A percentile compares a stretch with the other conserved stretches of the same genome.
Conservation (phyloP, 2,113 vertebrate genomes). For the Poicephalus gulielmi region DNA sequence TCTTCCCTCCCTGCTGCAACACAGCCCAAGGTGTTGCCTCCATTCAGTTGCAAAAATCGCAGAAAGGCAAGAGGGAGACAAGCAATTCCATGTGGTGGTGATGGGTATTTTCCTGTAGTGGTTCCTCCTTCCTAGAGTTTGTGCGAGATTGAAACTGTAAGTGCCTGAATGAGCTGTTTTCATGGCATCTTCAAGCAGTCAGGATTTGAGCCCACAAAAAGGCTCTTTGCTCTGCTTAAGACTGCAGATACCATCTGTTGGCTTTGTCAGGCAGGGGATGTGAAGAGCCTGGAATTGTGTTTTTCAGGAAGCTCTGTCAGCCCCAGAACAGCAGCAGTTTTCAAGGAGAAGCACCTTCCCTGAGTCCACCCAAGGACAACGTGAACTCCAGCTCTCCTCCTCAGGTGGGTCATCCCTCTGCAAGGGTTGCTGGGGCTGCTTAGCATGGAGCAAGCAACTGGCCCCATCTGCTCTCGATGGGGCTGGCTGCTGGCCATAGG, state of each 20-base stretch:
- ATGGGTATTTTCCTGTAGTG: accelerated
- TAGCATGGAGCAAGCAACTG: neutral
- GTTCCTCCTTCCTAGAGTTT: neutral
- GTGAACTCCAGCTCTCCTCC: slow-evolving; percentile 81
- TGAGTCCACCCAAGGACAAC: slow-evolving; percentile 85
- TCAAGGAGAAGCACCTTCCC: slow-evolving; percentile 75
- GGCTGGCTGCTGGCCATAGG: neutral
- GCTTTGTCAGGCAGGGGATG: accelerated
- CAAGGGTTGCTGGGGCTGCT: neutral
- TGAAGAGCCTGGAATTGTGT: neutral
- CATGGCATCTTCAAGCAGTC: accelerated
- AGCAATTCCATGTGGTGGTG: accelerated
- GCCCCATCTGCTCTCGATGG: accelerated
- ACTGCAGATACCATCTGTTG: neutral
- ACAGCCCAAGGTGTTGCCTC: neutral
- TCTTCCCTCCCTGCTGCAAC: neutral
- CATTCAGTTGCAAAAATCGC: accelerated
- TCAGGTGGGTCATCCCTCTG: slow-evolving; percentile 75
- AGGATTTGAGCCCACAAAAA: accelerated
- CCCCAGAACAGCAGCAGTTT: slow-evolving; percentile 73
- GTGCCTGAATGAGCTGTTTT: neutral
- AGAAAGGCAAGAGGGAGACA: accelerated
- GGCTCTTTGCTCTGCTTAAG: neutral
- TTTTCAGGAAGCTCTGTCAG: slow-evolving; percentile 86
- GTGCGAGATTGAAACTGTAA: accelerated